A percentile compares a stretch with the other conserved stretches of the same genome.
phyloP scores from a whole-genome alignment of 2,797 vertebrate species.

The Atherinosoma microstoma region DNA sequence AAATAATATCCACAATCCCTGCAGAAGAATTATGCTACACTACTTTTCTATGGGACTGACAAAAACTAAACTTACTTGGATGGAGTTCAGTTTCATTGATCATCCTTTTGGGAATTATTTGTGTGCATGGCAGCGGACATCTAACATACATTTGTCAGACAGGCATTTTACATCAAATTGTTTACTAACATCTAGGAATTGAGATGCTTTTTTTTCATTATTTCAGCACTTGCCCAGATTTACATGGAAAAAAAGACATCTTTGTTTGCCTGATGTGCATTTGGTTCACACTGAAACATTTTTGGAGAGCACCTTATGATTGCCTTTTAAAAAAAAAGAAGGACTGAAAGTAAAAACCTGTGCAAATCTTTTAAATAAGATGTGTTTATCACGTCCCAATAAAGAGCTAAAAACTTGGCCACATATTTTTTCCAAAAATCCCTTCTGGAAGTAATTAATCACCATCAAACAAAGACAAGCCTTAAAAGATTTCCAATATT shows the following conservation, averaged over 20 bases:
- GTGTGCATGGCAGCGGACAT: background rate
- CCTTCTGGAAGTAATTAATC: slow-evolving; percentile 96
- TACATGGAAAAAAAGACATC: slow-evolving; percentile 14
- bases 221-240: background rate
- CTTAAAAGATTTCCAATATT: slow-evolving; percentile 94
- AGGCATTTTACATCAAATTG: background rate
- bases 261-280: slow-evolving; percentile 63
- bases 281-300: slow-evolving; percentile 55
- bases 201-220: background rate
- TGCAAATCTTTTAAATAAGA: slow-evolving; percentile 53
- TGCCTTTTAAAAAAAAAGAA: slow-evolving; percentile 75
- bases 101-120: background rate
- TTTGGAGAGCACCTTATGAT: slow-evolving; percentile 76
- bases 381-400: slow-evolving; percentile 7
- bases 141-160: background rate
- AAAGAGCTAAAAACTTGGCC: slow-evolving; percentile 60
- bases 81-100: background rate
- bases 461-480: slow-evolving; percentile 79
- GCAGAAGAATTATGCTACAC: background rate
- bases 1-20: background rate
- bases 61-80: background rate
- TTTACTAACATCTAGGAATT: background rate
- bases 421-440: slow-evolving; percentile 69
- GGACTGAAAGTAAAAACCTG: slow-evolving; percentile 35
- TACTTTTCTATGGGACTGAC: background rate